Conservation (phyloP, 1,140 invertebrate species). For the Drosophila mauritiana region DNA sequence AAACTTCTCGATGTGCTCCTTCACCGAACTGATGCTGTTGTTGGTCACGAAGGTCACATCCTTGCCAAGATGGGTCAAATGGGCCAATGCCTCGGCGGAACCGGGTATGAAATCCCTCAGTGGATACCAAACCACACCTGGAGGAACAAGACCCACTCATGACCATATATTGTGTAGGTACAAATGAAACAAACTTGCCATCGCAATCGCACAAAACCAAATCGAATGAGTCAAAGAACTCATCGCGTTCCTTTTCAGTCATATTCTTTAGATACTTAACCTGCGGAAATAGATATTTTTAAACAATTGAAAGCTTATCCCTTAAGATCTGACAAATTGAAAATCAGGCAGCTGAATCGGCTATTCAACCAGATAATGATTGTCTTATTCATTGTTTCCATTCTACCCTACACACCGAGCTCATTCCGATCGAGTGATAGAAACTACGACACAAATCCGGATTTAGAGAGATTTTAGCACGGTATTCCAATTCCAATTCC, state of each 20-base stretch:
- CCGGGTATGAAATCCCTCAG: conserved; percentile 85
- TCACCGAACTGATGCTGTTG: conserved; percentile 86
- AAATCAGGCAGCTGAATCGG: background rate
- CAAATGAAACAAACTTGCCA: conserved; percentile 57
- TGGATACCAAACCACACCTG: conserved; percentile 88
- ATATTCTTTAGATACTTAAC: conserved; percentile 57
- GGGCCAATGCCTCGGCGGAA: conserved; percentile 85
- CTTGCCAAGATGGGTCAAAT: conserved; percentile 88
- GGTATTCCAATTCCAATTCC: background rate
- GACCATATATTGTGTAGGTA: too few relatives aligned
- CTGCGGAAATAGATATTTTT: conserved; percentile 1
- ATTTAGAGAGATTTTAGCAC: background rate
- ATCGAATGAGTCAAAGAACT: conserved; percentile 85
- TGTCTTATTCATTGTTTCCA: background rate
- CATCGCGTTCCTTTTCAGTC: conserved; percentile 48
- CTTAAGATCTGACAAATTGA: background rate
- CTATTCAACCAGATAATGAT: background rate
- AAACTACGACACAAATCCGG: conserved; percentile 33
- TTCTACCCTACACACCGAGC: conserved; percentile 21
- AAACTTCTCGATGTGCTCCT: conserved; percentile 80
- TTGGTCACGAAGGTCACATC: conserved; percentile 90
- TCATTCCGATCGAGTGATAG: conserved; percentile 4
- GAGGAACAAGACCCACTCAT: too few relatives aligned
- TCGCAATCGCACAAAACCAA: conserved; percentile 85
- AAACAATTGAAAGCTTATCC: background rate